phyloP scores from a whole-genome alignment of 2,113 vertebrate genomes.

The Sitta europaea region DNA sequence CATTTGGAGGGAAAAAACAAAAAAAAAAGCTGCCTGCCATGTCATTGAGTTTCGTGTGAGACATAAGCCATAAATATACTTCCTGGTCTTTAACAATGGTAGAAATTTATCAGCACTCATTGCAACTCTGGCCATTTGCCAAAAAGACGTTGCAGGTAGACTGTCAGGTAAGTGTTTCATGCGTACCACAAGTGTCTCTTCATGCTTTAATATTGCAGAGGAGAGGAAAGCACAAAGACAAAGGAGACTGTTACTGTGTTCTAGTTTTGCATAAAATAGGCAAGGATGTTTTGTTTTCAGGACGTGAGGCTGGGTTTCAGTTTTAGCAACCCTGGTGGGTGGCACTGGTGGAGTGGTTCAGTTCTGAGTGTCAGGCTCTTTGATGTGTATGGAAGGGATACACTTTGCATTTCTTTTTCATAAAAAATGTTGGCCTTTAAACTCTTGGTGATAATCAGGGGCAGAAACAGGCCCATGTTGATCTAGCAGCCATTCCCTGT shows the following conservation, averaged over 20 bases:
- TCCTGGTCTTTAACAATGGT: not conserved
- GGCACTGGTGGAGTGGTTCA: not conserved
- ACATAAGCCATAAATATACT: not conserved
- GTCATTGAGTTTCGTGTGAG: not conserved
- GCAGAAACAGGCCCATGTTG: not conserved
- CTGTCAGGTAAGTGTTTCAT: not conserved
- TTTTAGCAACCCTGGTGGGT: not conserved
- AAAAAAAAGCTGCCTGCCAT: not conserved
- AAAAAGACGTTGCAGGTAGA: not conserved
- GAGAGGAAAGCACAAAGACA: not conserved
- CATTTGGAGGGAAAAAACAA: not conserved
- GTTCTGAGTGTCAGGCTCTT: not conserved
- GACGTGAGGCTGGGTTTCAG: not conserved
- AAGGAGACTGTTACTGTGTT: not conserved
- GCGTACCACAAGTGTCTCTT: not conserved
- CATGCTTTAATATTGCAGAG: not conserved
- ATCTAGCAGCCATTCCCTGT: not conserved
- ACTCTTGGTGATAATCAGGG: not conserved
- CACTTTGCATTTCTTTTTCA: not conserved
- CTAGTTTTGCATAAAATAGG: not conserved
- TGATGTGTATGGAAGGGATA: not conserved
- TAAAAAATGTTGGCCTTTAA: not conserved
- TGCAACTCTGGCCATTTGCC: not conserved
- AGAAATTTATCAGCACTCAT: not conserved
- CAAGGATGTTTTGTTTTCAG: not conserved